Evolutionary conservation across 2,797 vertebrate genomes (phyloP).

Genomic region (Aphelocoma californica): DNA sequence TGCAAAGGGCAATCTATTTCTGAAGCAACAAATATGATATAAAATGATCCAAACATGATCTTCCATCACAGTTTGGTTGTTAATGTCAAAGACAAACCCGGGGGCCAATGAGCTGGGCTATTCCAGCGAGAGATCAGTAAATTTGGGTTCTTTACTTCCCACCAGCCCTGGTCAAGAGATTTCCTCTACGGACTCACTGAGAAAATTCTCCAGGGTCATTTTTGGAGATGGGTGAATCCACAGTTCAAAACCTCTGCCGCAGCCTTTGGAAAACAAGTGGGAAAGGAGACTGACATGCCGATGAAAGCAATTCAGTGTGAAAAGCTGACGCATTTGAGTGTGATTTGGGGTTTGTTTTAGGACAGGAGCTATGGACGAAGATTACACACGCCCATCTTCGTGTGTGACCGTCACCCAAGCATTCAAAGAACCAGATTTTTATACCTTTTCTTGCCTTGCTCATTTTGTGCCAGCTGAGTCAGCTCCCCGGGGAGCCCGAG

Average conservation of each 20-base stretch:
- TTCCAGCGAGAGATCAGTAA: neutral
- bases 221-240: neutral
- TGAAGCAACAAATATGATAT: neutral
- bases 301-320: neutral
- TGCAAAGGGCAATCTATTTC: neutral
- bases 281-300: rapidly evolving
- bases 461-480: neutral
- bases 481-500: rapidly evolving
- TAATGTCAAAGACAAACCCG: neutral
- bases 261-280: neutral
- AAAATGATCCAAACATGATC: neutral
- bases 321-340: neutral
- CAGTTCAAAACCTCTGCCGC: neutral
- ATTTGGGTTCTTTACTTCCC: neutral
- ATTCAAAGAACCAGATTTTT: neutral
- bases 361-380: rapidly evolving
- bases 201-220: neutral
- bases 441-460: neutral
- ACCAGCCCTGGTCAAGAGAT: neutral
- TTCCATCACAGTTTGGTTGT: neutral
- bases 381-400: too few species aligned
- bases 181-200: neutral
- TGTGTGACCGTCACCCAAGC: neutral
- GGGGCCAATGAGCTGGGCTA: neutral
- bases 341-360: neutral